phyloP scores from a whole-genome alignment of 2,888 invertebrate species.

The Pilophorus perplexus region DNA sequence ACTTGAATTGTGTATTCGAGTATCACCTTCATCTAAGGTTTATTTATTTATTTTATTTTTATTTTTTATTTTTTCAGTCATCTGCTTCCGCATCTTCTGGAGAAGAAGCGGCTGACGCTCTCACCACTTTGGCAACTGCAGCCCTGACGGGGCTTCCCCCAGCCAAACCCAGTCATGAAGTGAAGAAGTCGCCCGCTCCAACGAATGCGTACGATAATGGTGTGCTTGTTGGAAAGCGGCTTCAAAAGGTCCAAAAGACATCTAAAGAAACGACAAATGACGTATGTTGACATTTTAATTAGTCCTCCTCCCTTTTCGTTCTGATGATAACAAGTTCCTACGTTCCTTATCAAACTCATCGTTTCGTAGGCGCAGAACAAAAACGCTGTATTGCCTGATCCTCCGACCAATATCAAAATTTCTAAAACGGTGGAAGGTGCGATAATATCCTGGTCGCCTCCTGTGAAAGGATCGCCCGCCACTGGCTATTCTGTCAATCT shows the following conservation, averaged over 20 bases:
- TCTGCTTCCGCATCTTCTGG: slow-evolving; percentile 21
- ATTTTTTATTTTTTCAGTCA: too few relatives aligned
- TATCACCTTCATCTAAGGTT: too few relatives aligned
- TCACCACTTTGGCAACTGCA: slow-evolving; percentile 56
- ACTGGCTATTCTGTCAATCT: slow-evolving; percentile 97
- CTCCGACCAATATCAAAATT: slow-evolving; percentile 98
- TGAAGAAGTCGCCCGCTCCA: neutral
- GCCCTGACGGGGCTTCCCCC: slow-evolving; percentile 50
- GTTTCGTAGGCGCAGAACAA: neutral
- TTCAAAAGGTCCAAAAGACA: slow-evolving; percentile 20
- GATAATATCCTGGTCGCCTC: slow-evolving; percentile 96
- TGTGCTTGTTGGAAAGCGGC: slow-evolving; percentile 5
- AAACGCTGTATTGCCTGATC: slow-evolving; percentile 69
- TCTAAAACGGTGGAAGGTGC: slow-evolving; percentile 93
- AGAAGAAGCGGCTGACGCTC: slow-evolving; percentile 51
- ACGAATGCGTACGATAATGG: slow-evolving; percentile 16
- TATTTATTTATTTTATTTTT: too few relatives aligned
- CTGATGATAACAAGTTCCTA: too few relatives aligned
- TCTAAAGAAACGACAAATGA: slow-evolving; percentile 16
- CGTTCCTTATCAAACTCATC: neutral
- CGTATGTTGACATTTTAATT: neutral
- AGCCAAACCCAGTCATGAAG: slow-evolving; percentile 38
- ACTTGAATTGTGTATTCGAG: too few relatives aligned
- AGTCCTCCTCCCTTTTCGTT: neutral
- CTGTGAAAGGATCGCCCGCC: slow-evolving; percentile 83